phyloP scores from a whole-genome alignment of 35 echinoderm and acorn worm genomes.

The Strongylocentrotus purpuratus region DNA sequence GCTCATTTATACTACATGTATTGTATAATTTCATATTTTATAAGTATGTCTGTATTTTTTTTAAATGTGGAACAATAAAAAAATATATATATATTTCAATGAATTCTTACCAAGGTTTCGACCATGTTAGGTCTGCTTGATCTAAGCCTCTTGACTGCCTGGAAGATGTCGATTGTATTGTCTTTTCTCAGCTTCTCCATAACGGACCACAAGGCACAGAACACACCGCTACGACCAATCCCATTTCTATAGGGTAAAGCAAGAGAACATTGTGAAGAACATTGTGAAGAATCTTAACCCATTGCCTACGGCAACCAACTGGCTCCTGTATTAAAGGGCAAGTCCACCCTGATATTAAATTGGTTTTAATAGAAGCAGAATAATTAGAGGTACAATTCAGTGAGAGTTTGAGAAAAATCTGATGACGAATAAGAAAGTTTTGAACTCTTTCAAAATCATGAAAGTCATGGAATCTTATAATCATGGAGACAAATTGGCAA shows the following conservation, averaged over 20 bases:
- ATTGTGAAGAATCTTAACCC: background rate
- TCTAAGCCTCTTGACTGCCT: constrained; percentile 71
- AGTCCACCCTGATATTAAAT: too few species aligned
- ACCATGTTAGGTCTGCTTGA: constrained; percentile 67
- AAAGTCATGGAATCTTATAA: too few species aligned
- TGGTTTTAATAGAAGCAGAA: too few species aligned
- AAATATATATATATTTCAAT: background rate
- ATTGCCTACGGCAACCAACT: background rate
- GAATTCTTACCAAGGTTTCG: constrained; percentile 60
- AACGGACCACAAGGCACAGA: constrained; percentile 54
- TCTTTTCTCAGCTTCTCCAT: constrained; percentile 58
- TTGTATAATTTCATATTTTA: too few species aligned
- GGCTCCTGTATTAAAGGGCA: too few species aligned
- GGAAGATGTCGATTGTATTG: constrained; percentile 67
- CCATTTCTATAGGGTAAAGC: constrained; percentile 59
- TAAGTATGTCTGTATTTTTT: too few species aligned
- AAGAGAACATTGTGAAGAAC: background rate
- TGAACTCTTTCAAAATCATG: background rate
- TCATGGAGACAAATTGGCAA: too few species aligned
- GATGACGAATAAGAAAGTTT: background rate
- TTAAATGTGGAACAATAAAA: background rate
- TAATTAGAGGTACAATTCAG: too few species aligned
- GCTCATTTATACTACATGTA: too few species aligned
- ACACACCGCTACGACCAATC: constrained; percentile 70
- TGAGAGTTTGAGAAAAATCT: too few species aligned